Percentiles rank a stretch among this genome's conserved stretches.
These are phyloP conservation scores for Galleria mellonella DNA, from an alignment of 1,140 invertebrate species.

Conservation along the genomic window DNA sequence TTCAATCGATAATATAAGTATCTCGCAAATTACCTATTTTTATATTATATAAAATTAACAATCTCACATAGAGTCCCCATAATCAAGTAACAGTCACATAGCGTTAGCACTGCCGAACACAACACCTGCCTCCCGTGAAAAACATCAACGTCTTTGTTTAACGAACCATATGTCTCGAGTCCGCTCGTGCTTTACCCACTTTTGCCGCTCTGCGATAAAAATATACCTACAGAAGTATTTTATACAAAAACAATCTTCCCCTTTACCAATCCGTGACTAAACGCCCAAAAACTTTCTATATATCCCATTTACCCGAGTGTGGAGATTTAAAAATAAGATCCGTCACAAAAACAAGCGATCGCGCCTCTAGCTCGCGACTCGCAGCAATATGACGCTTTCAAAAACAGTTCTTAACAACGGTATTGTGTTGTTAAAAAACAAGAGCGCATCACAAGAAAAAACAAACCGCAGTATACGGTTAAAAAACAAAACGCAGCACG, in stretches of 20 bases:
- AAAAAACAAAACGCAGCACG: constrained; percentile 70
- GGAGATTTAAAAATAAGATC: constrained; percentile 55
- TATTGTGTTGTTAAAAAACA: constrained; percentile 72
- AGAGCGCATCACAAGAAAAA: constrained; percentile 56
- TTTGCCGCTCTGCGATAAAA: constrained; percentile 16
- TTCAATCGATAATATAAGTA: no score
- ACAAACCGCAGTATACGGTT: constrained; percentile 65
- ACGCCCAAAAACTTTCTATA: constrained; percentile 44
- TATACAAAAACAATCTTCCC: constrained; percentile 35
- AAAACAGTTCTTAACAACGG: constrained; percentile 63
- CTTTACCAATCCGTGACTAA: constrained; percentile 57
- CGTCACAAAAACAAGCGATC: constrained; percentile 42
- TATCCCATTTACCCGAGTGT: constrained; percentile 39
- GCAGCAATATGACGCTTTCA: constrained; percentile 65
- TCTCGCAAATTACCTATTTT: no score
- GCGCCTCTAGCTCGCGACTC: constrained; percentile 39
- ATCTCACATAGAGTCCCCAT: no score
- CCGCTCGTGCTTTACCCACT: constrained; percentile 28
- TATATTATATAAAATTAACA: no score
- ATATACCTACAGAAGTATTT: constrained; percentile 16
- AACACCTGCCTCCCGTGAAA: constrained; percentile 28
- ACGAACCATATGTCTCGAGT: constrained; percentile 39
- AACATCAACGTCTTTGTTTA: constrained; percentile 28
- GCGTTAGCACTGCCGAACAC: constrained; percentile 3
- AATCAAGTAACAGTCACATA: neutral